These are phyloP conservation scores for Spatulosminthurus flaviceps DNA, from an alignment of 2,888 invertebrate genomes.

Conservation along the genomic window DNA sequence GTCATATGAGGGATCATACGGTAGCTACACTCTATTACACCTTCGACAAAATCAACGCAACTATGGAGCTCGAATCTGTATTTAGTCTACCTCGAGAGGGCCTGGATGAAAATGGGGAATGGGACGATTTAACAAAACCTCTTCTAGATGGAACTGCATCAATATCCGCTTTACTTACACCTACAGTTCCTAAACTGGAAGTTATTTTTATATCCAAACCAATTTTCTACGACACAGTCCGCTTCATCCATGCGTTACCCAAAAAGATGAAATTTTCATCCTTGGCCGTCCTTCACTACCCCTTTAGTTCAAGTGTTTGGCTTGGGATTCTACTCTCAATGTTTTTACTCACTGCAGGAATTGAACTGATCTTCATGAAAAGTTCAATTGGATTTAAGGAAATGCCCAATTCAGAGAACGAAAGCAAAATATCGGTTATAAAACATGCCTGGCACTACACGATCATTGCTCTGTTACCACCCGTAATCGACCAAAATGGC, in stretches of 20 bases:
- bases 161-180: background rate
- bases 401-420: too few relatives aligned
- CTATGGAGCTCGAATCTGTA: conserved; percentile 3
- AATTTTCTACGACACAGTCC: conserved; percentile 12
- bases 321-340: too few relatives aligned
- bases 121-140: background rate
- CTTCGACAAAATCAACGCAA: background rate
- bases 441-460: too few relatives aligned
- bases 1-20: background rate
- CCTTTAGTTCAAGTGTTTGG: background rate
- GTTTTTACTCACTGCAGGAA: too few relatives aligned
- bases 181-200: background rate
- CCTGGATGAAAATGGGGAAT: conserved; percentile 10
- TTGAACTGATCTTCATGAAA: too few relatives aligned
- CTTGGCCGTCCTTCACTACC: background rate
- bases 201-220: background rate
- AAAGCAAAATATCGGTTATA: too few relatives aligned
- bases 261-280: background rate
- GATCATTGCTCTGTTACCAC: background rate
- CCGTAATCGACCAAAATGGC: background rate
- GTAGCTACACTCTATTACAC: conserved; percentile 20
- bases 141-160: conserved; percentile 16
- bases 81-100: background rate
- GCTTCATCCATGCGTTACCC: conserved; percentile 32
- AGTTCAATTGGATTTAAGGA: too few relatives aligned